Percentiles rank a stretch among this genome's conserved stretches.
Conservation (phyloP, 2,888 invertebrate genomes). For the Mythimna impura region DNA sequence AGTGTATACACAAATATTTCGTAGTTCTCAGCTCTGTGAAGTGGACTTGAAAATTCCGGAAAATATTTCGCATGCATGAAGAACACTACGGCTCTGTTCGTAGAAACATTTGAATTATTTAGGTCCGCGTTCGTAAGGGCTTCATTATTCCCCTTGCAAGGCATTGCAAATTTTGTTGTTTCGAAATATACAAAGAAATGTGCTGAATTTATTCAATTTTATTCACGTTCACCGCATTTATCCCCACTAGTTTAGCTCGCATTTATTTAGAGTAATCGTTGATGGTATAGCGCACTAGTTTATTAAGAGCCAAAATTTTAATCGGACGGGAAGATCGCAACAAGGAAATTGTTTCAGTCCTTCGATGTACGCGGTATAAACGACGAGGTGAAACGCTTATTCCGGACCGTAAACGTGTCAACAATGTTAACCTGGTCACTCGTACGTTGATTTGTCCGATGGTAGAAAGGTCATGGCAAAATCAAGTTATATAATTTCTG, state of each 20-base stretch:
- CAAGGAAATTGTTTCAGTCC: too few species aligned
- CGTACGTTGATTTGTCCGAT: too few species aligned
- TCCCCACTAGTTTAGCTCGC: neutral
- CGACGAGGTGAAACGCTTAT: too few species aligned
- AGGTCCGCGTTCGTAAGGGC: constrained; percentile 43
- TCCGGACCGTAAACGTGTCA: too few species aligned
- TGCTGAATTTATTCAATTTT: constrained; percentile 14
- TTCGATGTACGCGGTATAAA: too few species aligned
- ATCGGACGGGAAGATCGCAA: too few species aligned
- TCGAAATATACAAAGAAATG: constrained; percentile 28
- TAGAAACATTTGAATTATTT: constrained; percentile 55
- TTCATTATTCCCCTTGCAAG: constrained; percentile 42
- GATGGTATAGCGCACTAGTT: too few species aligned
- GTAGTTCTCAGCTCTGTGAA: constrained; percentile 33
- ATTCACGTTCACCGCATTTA: neutral
- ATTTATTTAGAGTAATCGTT: too few species aligned
- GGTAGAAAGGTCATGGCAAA: too few species aligned
- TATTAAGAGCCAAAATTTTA: too few species aligned
- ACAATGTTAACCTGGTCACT: too few species aligned
- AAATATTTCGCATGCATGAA: constrained; percentile 57
- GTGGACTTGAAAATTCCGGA: constrained; percentile 45
- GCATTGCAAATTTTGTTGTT: constrained; percentile 28
- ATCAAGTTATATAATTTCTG: too few species aligned
- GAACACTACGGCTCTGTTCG: constrained; percentile 45
- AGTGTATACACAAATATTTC: constrained; percentile 40